Base-by-base conservation (phyloP, 2,797 vertebrate species). In the Anolis apletophallus region DNA sequence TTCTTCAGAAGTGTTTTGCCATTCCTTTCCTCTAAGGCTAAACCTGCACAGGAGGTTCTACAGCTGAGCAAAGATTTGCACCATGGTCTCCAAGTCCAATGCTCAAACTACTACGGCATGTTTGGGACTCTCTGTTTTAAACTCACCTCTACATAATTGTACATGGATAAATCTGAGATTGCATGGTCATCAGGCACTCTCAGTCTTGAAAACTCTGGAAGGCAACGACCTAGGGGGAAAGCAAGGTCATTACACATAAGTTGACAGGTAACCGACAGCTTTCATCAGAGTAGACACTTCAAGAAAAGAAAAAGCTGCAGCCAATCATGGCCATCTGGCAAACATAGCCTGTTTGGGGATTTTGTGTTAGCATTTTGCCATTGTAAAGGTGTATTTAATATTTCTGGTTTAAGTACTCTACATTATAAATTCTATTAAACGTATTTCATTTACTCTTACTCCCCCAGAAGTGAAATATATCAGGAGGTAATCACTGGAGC, bases 131-230 rank as follows among this genome's bases (percentile, higher is more conserved):
- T 64, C 69, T 16, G 19, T 40, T 36, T 21, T 36, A 4, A n/a
- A 50, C 91, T 94, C 93, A 99, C 99, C 97, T 99, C 99, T 68
- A 98, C 0, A 0, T 99, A 99, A 95, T 99, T 99, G 96, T 99
- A 99, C 98, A 99, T 99, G 90, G 99, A 98, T 90, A 99, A 95
- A 94, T 99, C 99, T 1, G 97, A 97, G 40, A 99, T 98, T 0
- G 98, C 98, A 0, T 99, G 98, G 93, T 98, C 97, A 26, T 99
- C 99, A 64, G 98, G 98, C 36, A 98, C 97, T 88, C 99, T 95
- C 68, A 99, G 93, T 87, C 96, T 97, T 87, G 97, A 97, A 88
- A 98, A 99, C 90, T 98, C 98, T 0, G 96, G 97, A 84, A 99
- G 97, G 26, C 97, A 98, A 54, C 94, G 85, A 93, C 95, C 99